Base-by-base conservation (phyloP, 2,797 vertebrate species). In the Dromococcyx pavoninus region DNA sequence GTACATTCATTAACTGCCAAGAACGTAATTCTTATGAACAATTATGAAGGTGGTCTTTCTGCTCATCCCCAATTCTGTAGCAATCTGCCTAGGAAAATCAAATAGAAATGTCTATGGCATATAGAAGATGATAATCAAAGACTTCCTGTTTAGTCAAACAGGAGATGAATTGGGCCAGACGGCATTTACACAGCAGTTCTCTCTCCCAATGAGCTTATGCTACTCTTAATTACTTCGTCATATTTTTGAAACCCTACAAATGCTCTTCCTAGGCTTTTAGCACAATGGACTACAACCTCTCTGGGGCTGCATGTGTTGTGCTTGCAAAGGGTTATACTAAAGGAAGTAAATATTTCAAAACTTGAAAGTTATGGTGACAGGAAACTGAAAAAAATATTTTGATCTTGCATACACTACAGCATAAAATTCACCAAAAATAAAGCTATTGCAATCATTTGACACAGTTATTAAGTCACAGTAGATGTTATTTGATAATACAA, bases 401-500 rank as follows among this genome's bases (percentile, higher is more conserved):
- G 28, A 54, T 44, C 24, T 54, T 54, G 44, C 32, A 50, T 78
- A 87, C 7, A 13, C 21, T 70, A 48, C 24, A 54, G 53, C 18
- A 79, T 62, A 66, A 91, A 94, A 86, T 78, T 91, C 62, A 73
- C 46, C 14, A 14, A 83, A 93, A 94, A 73, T 78, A 80, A 96
- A 97, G 75, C 85, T 81, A 69, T 92, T 96, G 84, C 39, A 88
- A 81, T 89, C 25, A 92, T 80, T 92, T 95, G 85, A 94, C 70
- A 86, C 62, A 84, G 85, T 77, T 92, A 92, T 94, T 95, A 97
- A 92, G 70, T 46, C 54, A 23, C 15, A 89, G 71, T 91, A 93
- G 94, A 95, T 92, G 94, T 73, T 86, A 95, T 56, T 91, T 86
- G 85, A 92, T 89, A 95, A 91, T 70, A 93, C 61, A 93, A 95